These are phyloP conservation scores for Acipenser ruthenus DNA, from an alignment of 2,797 vertebrate species.

Conservation along the genomic window DNA sequence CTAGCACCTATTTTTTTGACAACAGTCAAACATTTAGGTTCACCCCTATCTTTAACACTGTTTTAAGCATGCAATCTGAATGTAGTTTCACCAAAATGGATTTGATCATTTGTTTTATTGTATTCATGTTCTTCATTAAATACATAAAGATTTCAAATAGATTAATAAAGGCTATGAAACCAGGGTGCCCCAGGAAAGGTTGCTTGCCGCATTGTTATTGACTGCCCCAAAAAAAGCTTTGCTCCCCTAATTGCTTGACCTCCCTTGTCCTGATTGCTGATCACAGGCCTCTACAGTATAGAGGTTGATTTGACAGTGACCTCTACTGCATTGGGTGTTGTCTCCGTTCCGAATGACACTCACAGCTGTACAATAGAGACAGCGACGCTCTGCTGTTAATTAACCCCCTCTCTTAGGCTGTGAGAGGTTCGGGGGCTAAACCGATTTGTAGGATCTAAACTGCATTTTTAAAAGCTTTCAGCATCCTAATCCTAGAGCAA, in stretches of 20 bases:
- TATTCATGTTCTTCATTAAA: too few relatives aligned
- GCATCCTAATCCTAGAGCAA: background rate
- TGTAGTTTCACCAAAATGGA: too few relatives aligned
- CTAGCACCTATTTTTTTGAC: too few relatives aligned
- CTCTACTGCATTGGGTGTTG: constrained; percentile 8
- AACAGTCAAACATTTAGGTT: too few relatives aligned
- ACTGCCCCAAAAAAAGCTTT: background rate
- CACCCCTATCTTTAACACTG: too few relatives aligned
- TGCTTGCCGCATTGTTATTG: constrained; percentile 24
- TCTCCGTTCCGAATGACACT: background rate
- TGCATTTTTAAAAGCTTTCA: constrained; percentile 6
- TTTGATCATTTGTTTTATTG: too few relatives aligned
- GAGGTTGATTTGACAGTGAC: background rate
- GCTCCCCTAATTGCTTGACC: constrained; percentile 2
- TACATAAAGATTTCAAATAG: background rate
- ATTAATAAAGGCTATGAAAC: background rate
- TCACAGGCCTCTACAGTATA: background rate
- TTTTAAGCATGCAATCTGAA: too few relatives aligned
- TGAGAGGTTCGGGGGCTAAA: background rate
- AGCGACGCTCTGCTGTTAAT: constrained; percentile 7
- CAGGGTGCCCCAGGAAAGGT: constrained; percentile 22
- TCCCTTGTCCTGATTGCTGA: background rate
- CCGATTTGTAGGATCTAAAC: constrained; percentile 11
- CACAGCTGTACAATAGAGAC: background rate
- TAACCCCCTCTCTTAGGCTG: constrained; percentile 12